Evolutionary conservation across 2,888 invertebrate species (phyloP), one percentile per base, ranked within the genome.

Genomic region (Megalurothrips usitatus): DNA sequence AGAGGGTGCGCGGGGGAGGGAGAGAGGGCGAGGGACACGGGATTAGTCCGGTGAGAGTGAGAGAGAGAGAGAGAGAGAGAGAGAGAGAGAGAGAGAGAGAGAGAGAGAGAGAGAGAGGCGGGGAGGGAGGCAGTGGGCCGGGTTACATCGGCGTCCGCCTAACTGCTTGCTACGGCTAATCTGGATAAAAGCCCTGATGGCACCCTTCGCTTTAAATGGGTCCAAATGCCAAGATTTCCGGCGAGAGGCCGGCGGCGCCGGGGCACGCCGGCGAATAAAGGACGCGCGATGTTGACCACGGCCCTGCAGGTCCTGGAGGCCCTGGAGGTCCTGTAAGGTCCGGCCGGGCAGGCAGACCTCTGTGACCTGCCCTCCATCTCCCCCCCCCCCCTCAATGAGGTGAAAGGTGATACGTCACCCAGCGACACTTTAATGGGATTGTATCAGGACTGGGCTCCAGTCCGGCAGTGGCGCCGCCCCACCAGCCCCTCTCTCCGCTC

Each of bases 361-460:
- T 43, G 34, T 43, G 34, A 43, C 34, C 34, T 43, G 2, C 34
- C 58, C 6, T 58, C 58, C 58, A n/a, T n/a, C n/a, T n/a, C n/a
- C n/a, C n/a, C n/a, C n/a, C n/a, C n/a, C n/a, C n/a, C n/a, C n/a
- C n/a, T n/a, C n/a, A 6, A 17, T 58, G 58, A 58, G 58, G 58
- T 58, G 58, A 58, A n/a, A 17, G 58, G 68, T 23, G 68, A 68
- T 68, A 68, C 68, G 68, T 68, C 68, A 68, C 68, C 23, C 68
- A 9, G 68, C 11, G 68, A 68, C 68, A 68, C 68, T 68, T 68
- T 68, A 68, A 68, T 68, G 68, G 68, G 68, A 68, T 68, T 68
- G 68, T 23, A 68, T 68, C 23, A 17, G 58, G 58, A 14, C 19
- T 58, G 58, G 52, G 58, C 58, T 17, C 19, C 58, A 17, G 58